A percentile compares a stretch with the other conserved stretches of the same genome.
phyloP scores from a whole-genome alignment of 2,797 vertebrate species.

The Falco rusticolus region DNA sequence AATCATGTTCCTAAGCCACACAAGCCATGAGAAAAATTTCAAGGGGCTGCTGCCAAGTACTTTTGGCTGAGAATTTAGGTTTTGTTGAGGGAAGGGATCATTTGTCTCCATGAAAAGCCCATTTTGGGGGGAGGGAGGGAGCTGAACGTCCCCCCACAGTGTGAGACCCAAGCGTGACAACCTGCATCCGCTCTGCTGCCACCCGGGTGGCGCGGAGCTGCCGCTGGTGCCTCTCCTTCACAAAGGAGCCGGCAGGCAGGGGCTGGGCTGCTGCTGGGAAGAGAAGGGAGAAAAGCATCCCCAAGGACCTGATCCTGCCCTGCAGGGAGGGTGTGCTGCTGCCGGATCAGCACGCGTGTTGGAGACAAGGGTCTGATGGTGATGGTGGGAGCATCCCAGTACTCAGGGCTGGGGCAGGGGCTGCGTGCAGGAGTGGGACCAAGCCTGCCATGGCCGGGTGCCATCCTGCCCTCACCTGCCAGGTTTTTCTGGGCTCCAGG shows the following conservation, averaged over 20 bases:
- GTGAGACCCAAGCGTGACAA: constrained; percentile 40
- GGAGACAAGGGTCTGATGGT: fast-evolving
- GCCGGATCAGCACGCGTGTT: fast-evolving
- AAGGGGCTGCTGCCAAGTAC: constrained; percentile 26
- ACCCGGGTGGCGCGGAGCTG: background rate
- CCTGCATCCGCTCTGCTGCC: constrained; percentile 19
- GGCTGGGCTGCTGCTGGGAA: background rate
- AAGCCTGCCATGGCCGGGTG: background rate
- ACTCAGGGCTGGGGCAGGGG: fast-evolving
- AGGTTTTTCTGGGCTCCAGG: background rate
- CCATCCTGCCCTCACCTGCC: fast-evolving
- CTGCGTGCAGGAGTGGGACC: fast-evolving
- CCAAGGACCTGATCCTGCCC: background rate
- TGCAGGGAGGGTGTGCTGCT: fast-evolving
- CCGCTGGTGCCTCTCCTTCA: background rate
- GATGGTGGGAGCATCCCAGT: background rate
- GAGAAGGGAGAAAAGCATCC: background rate
- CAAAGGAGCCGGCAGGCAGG: background rate
- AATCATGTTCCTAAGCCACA: background rate
- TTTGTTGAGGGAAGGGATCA: constrained; percentile 17
- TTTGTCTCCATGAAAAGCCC: constrained; percentile 38
- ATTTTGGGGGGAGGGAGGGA: background rate
- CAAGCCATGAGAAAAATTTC: constrained; percentile 36
- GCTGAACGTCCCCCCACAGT: background rate
- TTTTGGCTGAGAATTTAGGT: background rate